Conservation (phyloP, 2,797 vertebrate species). For the Typhlichthys subterraneus region DNA sequence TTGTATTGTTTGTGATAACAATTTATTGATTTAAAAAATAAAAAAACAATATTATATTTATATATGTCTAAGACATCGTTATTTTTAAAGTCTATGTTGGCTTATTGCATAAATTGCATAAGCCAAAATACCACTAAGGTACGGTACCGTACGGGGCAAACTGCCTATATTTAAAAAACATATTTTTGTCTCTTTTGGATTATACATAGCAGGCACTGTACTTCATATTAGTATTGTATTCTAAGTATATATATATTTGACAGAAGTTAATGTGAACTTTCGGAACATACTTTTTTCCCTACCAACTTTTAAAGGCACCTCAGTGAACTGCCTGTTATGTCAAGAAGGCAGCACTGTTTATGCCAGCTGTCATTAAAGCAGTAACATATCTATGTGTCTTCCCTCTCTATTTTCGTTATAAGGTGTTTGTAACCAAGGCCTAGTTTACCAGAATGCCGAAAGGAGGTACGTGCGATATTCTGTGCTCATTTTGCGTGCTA, state of each 20-base stretch:
- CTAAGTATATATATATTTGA: accelerated
- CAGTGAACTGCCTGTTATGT: constrained; percentile 20
- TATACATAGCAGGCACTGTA: accelerated
- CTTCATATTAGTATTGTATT: background rate
- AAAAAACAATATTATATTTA: background rate
- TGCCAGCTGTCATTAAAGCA: constrained; percentile 58
- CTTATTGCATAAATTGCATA: constrained; percentile 66
- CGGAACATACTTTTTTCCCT: background rate
- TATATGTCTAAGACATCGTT: background rate
- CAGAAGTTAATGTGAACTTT: accelerated
- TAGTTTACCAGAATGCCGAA: constrained; percentile 73
- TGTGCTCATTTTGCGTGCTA: background rate
- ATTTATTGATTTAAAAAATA: background rate
- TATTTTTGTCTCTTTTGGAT: accelerated
- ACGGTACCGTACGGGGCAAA: constrained; percentile 34
- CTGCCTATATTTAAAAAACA: constrained; percentile 52
- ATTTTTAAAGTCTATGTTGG: background rate
- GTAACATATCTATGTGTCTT: constrained; percentile 35
- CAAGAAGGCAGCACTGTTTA: constrained; percentile 39
- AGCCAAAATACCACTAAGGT: constrained; percentile 40
- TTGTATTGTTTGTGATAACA: background rate
- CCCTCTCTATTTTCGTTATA: constrained; percentile 3
- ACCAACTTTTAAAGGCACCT: constrained; percentile 52
- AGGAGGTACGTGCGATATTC: constrained; percentile 74
- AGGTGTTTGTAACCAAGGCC: constrained; percentile 15